These are phyloP conservation scores for Tinea pellionella DNA, from an alignment of 2,888 invertebrate species.

Conservation along the genomic window DNA sequence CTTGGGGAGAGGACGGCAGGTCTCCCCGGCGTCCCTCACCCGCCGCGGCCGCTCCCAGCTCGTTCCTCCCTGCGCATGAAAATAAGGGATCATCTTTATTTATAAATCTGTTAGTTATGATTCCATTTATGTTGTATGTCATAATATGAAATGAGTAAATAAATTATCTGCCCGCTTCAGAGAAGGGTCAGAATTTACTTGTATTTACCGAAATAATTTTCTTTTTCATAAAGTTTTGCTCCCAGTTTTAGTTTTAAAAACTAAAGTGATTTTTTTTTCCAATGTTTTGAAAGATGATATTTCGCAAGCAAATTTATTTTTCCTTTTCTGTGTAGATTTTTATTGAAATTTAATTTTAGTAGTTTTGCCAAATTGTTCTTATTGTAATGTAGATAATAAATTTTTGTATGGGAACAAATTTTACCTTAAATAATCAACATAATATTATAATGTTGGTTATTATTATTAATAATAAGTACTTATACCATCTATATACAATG, in stretches of 20 bases:
- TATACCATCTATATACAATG: not conserved
- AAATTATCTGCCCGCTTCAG: not conserved
- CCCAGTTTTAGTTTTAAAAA: not conserved
- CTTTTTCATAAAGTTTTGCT: not conserved
- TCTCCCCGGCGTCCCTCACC: conserved; percentile 27
- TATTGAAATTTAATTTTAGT: not conserved
- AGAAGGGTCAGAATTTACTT: not conserved
- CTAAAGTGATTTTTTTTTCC: not conserved
- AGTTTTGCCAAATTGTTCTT: not conserved
- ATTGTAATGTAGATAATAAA: not conserved
- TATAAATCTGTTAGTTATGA: conserved; percentile 20
- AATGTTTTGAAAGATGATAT: no score
- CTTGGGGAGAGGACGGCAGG: conserved; percentile 38
- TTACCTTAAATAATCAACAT: not conserved
- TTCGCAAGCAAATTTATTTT: not conserved
- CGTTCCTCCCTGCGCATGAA: conserved; percentile 44
- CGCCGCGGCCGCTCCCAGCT: conserved; percentile 51
- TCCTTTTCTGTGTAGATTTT: not conserved
- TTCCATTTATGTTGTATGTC: conserved; percentile 19
- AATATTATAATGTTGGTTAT: not conserved
- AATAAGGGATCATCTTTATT: conserved; percentile 30
- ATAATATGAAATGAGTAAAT: conserved; percentile 1
- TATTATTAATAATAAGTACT: not conserved
- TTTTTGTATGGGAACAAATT: not conserved
- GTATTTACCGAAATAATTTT: not conserved